A percentile compares a stretch with the other conserved stretches of the same genome.
phyloP scores from a whole-genome alignment of 1,140 invertebrate species.

The Monomorium pharaonis region DNA sequence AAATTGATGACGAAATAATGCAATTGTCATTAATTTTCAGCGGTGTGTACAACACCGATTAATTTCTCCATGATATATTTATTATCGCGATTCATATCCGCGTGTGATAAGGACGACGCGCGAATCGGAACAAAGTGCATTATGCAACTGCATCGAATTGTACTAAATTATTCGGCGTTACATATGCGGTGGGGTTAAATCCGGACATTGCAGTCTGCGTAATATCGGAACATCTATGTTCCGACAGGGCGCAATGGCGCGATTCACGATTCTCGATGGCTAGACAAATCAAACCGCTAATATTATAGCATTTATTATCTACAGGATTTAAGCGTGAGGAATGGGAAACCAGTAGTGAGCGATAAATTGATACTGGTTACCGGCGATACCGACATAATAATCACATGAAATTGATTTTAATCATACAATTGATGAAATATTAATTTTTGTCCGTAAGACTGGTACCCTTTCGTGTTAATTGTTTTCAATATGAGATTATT shows the following conservation, averaged over 20 bases:
- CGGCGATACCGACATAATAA: background rate
- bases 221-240: slow-evolving; percentile 21
- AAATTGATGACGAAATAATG: slow-evolving; percentile 21
- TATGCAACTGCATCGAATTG: slow-evolving; percentile 45
- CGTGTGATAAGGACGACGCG: slow-evolving; percentile 6
- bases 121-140: slow-evolving; percentile 46
- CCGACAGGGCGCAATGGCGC: background rate
- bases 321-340: slow-evolving; percentile 27
- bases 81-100: slow-evolving; percentile 12
- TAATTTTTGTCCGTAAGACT: background rate
- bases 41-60: slow-evolving; percentile 10
- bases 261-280: slow-evolving; percentile 33
- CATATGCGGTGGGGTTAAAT: slow-evolving; percentile 30
- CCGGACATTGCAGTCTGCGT: slow-evolving; percentile 28
- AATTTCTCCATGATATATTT: slow-evolving; percentile 43
- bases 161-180: slow-evolving; percentile 48
- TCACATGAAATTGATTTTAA: slow-evolving; percentile 30
- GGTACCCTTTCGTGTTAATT: background rate
- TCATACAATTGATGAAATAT: background rate
- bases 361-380: slow-evolving; percentile 29
- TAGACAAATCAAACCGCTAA: slow-evolving; percentile 47
- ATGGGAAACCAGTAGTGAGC: background rate
- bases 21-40: slow-evolving; percentile 26
- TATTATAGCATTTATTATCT: slow-evolving; percentile 49
- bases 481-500: background rate